Percentiles rank a stretch among this genome's conserved stretches.
These are phyloP conservation scores for Lacerta bilineata DNA, from an alignment of 2,797 vertebrate species.

Conservation along the genomic window DNA sequence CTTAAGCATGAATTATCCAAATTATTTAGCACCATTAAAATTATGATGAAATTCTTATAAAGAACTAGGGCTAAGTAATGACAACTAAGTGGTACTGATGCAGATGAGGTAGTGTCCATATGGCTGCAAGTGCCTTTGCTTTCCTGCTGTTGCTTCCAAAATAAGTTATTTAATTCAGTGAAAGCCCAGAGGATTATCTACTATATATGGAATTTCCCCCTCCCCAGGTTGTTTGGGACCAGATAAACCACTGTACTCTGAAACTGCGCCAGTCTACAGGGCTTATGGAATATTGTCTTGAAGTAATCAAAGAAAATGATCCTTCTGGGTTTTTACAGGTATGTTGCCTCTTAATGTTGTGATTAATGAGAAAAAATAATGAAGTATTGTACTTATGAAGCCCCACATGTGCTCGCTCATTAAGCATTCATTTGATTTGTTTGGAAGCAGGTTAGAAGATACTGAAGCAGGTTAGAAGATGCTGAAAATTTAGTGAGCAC, in stretches of 20 bases:
- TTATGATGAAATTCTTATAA: background rate
- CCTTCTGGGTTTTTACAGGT: constrained; percentile 97
- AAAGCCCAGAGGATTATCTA: constrained; percentile 36
- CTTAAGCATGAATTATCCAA: background rate
- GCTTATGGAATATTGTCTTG: constrained; percentile 98
- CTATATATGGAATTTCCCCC: constrained; percentile 37
- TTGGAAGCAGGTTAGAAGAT: too few species aligned
- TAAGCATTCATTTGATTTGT: too few species aligned
- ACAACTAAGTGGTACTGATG: constrained; percentile 52
- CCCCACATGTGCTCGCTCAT: too few species aligned
- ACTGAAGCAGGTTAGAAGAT: too few species aligned
- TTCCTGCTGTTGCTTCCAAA: constrained; percentile 45
- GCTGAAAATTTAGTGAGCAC: too few species aligned
- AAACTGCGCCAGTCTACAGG: constrained; percentile 97
- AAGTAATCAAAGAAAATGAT: constrained; percentile 97
- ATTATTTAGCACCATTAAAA: background rate
- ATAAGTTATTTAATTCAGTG: constrained; percentile 40
- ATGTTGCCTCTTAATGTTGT: background rate
- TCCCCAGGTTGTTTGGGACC: constrained; percentile 93
- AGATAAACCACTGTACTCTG: constrained; percentile 98
- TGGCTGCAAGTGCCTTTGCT: constrained; percentile 65
- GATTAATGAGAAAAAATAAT: background rate
- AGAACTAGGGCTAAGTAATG: background rate
- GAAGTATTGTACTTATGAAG: background rate
- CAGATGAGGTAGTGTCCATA: constrained; percentile 57